Conservation (phyloP, 2,113 vertebrate genomes). For the Mystacornis crossleyi region DNA sequence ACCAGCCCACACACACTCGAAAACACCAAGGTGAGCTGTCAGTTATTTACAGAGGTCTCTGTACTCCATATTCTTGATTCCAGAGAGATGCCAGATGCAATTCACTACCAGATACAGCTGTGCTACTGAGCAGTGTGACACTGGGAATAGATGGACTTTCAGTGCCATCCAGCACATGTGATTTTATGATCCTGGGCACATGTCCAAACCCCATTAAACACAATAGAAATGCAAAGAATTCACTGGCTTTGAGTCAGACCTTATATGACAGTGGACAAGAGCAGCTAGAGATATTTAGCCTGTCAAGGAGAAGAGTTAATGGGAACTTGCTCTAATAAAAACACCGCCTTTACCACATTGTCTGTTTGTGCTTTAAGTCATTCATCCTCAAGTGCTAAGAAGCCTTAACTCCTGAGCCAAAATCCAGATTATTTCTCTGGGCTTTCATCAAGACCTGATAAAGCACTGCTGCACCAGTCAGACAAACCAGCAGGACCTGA, state of each 20-base stretch:
- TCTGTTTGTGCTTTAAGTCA: background rate
- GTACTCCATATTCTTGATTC: background rate
- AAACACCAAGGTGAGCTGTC: background rate
- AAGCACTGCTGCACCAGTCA: background rate
- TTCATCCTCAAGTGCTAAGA: background rate
- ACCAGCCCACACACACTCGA: background rate
- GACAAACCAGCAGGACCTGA: background rate
- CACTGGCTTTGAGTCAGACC: background rate
- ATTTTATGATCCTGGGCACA: conserved; percentile 30
- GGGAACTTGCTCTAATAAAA: background rate
- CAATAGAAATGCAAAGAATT: conserved; percentile 35
- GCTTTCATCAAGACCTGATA: background rate
- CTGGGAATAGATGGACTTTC: conserved; percentile 23
- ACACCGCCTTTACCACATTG: background rate
- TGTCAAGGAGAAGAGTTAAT: background rate
- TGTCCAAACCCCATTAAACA: conserved; percentile 1
- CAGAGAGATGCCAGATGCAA: background rate
- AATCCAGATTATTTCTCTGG: background rate
- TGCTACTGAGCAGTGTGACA: background rate
- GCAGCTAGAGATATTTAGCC: background rate
- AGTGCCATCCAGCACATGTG: background rate
- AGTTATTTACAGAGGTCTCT: background rate
- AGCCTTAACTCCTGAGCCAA: background rate
- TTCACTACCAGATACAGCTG: background rate
- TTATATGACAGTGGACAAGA: background rate